A percentile compares a stretch with the other conserved stretches of the same genome.
Evolutionary conservation across 2,113 vertebrate species (phyloP).

Genomic region (Anthoscopus minutus): DNA sequence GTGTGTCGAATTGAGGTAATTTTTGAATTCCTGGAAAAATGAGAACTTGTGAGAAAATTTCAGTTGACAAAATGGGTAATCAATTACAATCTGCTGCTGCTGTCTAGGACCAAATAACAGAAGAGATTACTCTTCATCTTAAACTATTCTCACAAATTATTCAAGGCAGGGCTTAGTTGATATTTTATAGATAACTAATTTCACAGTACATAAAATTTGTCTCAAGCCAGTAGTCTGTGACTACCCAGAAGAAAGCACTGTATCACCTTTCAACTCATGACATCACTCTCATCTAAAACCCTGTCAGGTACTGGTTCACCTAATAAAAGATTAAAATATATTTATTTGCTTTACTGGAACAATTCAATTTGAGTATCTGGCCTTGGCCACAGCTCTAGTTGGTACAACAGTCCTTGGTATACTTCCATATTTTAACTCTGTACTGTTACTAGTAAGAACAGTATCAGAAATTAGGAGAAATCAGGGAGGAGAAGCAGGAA

Average conservation of each 20-base stretch:
- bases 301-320: neutral
- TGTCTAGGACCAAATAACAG: neutral
- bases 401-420: neutral
- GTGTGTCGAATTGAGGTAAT: neutral
- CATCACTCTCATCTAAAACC: neutral
- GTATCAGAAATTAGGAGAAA: neutral
- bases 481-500: neutral
- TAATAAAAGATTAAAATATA: neutral
- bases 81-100: neutral
- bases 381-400: neutral
- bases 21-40: neutral
- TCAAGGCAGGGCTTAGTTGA: neutral
- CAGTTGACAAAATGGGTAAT: neutral
- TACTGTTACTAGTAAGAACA: neutral
- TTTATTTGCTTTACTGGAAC: neutral
- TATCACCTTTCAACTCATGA: neutral
- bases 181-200: neutral
- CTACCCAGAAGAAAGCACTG: neutral
- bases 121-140: neutral
- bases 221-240: neutral
- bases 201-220: neutral
- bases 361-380: neutral
- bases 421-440: neutral
- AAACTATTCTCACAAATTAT: neutral
- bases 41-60: neutral